These are phyloP conservation scores for Disparrhopalites patrizii DNA, from an alignment of 2,888 invertebrate genomes.

Conservation along the genomic window DNA sequence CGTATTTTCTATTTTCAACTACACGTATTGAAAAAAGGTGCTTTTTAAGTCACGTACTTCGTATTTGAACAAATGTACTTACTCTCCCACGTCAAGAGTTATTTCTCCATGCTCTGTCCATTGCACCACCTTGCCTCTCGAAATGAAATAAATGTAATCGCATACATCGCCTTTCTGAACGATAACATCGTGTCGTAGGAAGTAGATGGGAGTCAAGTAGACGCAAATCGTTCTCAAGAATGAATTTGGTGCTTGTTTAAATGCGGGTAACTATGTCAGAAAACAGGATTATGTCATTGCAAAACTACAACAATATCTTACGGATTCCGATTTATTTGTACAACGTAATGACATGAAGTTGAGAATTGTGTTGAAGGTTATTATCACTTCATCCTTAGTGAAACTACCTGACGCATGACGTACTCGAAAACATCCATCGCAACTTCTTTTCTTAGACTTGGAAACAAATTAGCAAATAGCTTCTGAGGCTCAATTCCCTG, in stretches of 20 bases:
- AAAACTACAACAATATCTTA: not conserved
- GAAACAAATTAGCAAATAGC: conserved; percentile 32
- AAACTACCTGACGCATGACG: conserved; percentile 23
- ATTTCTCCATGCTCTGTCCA: conserved; percentile 19
- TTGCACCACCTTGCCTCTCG: conserved; percentile 23
- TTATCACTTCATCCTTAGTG: not conserved
- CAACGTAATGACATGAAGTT: conserved; percentile 5
- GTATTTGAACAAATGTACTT: not conserved
- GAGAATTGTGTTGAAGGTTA: not conserved
- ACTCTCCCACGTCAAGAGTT: conserved; percentile 30
- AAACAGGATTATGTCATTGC: too few relatives aligned
- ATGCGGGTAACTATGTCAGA: conserved; percentile 23
- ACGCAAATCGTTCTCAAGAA: conserved; percentile 31
- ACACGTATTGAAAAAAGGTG: too few relatives aligned
- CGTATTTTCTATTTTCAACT: too few relatives aligned
- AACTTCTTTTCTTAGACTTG: conserved; percentile 33
- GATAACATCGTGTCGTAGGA: conserved; percentile 28
- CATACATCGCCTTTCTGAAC: conserved; percentile 32
- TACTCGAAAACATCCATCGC: conserved; percentile 32
- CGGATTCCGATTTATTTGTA: not conserved
- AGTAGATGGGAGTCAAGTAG: conserved; percentile 29
- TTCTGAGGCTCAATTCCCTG: conserved; percentile 35
- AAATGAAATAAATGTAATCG: conserved; percentile 32
- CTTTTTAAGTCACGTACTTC: not conserved
- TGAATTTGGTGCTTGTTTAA: conserved; percentile 20